Conservation (phyloP, 2,113 vertebrate genomes). For the Neoarius graeffei region DNA sequence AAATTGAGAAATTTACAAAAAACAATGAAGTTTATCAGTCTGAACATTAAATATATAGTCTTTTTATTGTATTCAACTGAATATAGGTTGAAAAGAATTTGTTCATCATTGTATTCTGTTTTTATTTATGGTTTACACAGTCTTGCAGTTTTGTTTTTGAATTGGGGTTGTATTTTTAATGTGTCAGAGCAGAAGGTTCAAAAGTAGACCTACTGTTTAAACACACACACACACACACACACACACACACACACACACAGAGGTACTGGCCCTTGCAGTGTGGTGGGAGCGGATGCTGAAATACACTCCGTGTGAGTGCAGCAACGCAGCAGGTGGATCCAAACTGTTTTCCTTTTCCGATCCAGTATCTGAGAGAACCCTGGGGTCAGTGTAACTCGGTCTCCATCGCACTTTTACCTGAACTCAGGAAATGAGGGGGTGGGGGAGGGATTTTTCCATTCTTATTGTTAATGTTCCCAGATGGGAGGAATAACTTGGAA, state of each 20-base stretch:
- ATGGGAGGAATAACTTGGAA: not conserved
- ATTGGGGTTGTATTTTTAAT: no score
- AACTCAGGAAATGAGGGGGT: not conserved
- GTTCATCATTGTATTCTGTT: no score
- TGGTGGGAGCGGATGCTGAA: constrained; percentile 17
- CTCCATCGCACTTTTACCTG: not conserved
- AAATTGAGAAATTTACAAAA: no score
- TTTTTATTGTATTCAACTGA: no score
- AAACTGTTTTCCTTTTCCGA: constrained; percentile 38
- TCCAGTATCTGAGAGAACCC: constrained; percentile 31
- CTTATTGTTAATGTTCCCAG: not conserved
- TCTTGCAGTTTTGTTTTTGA: no score
- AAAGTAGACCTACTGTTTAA: not conserved
- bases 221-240: constrained; percentile 19
- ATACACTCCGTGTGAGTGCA: constrained; percentile 4
- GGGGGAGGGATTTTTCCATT: not conserved
- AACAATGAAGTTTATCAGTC: no score
- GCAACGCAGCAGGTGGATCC: constrained; percentile 17
- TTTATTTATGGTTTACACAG: no score
- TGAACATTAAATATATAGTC: no score
- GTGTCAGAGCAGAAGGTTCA: not conserved
- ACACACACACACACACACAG: constrained; percentile 15
- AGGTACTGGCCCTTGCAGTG: constrained; percentile 11
- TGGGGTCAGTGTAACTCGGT: not conserved
- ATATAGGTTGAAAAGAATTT: no score